Evolutionary conservation across 2,113 vertebrate species (phyloP), one percentile per base, ranked within the genome.

Genomic region (Micronisus gabar): DNA sequence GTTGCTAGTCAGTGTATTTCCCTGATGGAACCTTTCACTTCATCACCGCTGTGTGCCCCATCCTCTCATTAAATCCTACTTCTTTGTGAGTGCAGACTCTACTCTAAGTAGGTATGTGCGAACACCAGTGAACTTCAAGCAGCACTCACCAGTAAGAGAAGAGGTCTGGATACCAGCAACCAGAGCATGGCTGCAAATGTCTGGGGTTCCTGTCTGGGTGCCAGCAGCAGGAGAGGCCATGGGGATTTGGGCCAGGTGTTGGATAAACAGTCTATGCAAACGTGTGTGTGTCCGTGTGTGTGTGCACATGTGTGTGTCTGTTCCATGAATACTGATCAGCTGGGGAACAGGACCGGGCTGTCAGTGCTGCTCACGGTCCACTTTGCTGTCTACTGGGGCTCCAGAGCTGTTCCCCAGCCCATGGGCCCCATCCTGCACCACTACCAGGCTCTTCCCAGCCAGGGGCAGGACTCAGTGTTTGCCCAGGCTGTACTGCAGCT

Each of bases 251-350:
- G 25, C 5, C 25, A 45, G 27, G 4, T 45, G 10, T 43, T 74
- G 40, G 29, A 55, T 26, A 34, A 59, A 58, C 8, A 26, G 21
- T 13, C 43, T 41, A 4, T 13, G 27, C 14, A 70, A 74, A 58
- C 15, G 4, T 2, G 1, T 2, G 5, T 7, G 10, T 11, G 6
- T 15, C 48, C 8, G 25, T 50, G 48, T 8, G 10, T 7, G 5
- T 15, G 7, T 20, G 9, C 27, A 27, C 52, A 16, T 3, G 4
- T 23, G 23, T 4, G 12, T 13, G 7, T 43, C 40, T 45, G 8
- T 27, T 55, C 25, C 32, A 79, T 43, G 38, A 65, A 13, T 21
- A 36, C 10, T 12, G 16, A 32, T 7, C 34, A 90, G 47, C 29
- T 36, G 26, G 26, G 19, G 9, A 90, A 21, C 9, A 62, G 47